Evolutionary conservation across 53 echinoderm and acorn worm species (phyloP).

Genomic region (Holothuria scabra): DNA sequence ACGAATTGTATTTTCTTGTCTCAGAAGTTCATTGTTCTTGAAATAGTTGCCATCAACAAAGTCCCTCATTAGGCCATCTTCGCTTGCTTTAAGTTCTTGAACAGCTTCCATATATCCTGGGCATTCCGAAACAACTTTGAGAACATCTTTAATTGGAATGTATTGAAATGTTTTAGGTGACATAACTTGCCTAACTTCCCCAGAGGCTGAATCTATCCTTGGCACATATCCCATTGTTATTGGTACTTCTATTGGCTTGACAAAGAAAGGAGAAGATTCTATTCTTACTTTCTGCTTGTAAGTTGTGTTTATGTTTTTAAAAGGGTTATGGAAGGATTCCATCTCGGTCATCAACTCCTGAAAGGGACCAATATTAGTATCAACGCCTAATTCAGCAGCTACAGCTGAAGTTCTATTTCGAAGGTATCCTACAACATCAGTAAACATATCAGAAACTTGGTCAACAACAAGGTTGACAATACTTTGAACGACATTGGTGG

Average conservation of each 20-base stretch:
- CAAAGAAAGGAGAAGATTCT: slow-evolving; percentile 21
- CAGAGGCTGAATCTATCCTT: slow-evolving; percentile 24
- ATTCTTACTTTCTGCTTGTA: slow-evolving; percentile 6
- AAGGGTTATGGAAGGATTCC: slow-evolving; percentile 19
- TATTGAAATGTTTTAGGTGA: slow-evolving; percentile 17
- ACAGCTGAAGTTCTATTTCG: background rate
- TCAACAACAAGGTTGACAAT: slow-evolving; percentile 44
- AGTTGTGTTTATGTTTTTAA: slow-evolving; percentile 17
- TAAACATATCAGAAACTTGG: slow-evolving; percentile 25
- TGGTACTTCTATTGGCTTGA: slow-evolving; percentile 22
- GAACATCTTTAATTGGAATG: slow-evolving; percentile 18
- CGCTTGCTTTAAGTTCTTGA: slow-evolving; percentile 5
- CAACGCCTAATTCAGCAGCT: slow-evolving; percentile 10
- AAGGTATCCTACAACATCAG: slow-evolving; percentile 29
- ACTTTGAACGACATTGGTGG: slow-evolving; percentile 36
- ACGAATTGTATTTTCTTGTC: background rate
- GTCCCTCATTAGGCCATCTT: slow-evolving; percentile 28
- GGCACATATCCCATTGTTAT: slow-evolving; percentile 47
- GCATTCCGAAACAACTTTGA: slow-evolving; percentile 10
- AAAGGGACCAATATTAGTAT: slow-evolving; percentile 11
- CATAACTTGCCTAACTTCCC: slow-evolving; percentile 31
- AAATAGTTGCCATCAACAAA: slow-evolving; percentile 28
- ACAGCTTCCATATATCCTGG: slow-evolving; percentile 37
- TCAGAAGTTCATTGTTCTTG: slow-evolving; percentile 24
- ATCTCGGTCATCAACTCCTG: slow-evolving; percentile 7